Conservation (phyloP, 2,888 invertebrate genomes). For the Microctonus hyperodae region DNA sequence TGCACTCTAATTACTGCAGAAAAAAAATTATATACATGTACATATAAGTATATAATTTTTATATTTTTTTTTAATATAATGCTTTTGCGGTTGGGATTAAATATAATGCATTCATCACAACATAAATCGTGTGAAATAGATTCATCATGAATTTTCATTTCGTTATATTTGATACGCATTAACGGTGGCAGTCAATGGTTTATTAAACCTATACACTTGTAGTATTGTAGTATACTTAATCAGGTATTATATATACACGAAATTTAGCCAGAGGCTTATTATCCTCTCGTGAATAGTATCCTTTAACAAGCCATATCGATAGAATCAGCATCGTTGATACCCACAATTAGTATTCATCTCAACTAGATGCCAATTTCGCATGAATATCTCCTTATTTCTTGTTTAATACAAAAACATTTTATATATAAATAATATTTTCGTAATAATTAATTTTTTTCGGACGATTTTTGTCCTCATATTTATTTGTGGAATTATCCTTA, state of each 20-base stretch:
- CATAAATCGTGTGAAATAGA: background rate
- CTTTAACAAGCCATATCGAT: background rate
- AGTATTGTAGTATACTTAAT: background rate
- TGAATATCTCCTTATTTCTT: too few species aligned
- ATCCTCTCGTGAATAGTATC: background rate
- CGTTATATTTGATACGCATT: background rate
- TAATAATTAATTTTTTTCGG: too few species aligned
- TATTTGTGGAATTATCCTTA: too few species aligned
- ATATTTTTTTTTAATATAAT: background rate
- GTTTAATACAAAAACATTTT: too few species aligned
- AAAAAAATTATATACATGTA: too few species aligned
- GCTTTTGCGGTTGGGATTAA: too few species aligned
- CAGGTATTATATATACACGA: background rate
- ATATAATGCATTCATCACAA: too few species aligned
- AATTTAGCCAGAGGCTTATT: background rate
- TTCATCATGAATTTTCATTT: background rate
- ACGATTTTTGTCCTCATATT: too few species aligned
- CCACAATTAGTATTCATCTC: background rate
- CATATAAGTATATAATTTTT: too few species aligned
- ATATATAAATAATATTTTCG: too few species aligned
- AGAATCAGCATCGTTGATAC: background rate
- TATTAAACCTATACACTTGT: background rate
- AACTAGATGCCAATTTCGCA: too few species aligned
- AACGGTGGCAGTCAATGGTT: background rate
- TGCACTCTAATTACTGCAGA: background rate